Evolutionary conservation across 2,797 vertebrate genomes (phyloP).

Genomic region (Eulemur albifrons): DNA sequence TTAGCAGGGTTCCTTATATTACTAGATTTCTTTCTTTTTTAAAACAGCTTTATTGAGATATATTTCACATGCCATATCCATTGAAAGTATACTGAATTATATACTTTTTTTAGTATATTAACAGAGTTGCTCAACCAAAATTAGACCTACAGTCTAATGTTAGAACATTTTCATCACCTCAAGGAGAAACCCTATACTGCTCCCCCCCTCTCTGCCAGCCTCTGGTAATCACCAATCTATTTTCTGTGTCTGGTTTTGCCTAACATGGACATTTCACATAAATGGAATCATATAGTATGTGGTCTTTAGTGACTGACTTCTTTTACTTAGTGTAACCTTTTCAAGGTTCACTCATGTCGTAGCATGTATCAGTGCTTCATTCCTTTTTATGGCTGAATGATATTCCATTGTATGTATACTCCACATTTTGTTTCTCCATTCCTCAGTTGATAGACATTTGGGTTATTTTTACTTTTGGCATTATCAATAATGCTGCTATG

Average conservation of each 20-base stretch:
- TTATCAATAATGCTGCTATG: not conserved
- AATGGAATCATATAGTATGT: not conserved
- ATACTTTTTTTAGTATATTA: slow-evolving; percentile 24
- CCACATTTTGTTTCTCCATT: not conserved
- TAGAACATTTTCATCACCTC: slow-evolving; percentile 32
- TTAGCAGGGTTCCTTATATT: not conserved
- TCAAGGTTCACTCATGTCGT: not conserved
- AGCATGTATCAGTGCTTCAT: not conserved
- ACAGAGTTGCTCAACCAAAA: not conserved
- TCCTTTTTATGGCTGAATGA: slow-evolving; percentile 17
- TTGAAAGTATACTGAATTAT: not conserved
- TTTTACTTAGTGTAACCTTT: slow-evolving; percentile 31
- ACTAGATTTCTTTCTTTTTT: not conserved
- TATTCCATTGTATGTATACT: not conserved
- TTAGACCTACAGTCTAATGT: not conserved
- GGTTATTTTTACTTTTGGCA: not conserved
- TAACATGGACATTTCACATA: slow-evolving; percentile 36
- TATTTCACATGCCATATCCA: not conserved
- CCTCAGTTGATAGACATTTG: not conserved
- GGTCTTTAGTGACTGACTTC: not conserved
- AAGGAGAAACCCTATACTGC: not conserved
- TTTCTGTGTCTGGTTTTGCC: slow-evolving; percentile 43
- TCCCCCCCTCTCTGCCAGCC: not conserved
- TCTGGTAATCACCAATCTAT: slow-evolving; percentile 3
- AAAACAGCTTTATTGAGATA: slow-evolving; percentile 1